Conservation (phyloP, 1,140 invertebrate genomes). For the Bombus cullumanus region DNA sequence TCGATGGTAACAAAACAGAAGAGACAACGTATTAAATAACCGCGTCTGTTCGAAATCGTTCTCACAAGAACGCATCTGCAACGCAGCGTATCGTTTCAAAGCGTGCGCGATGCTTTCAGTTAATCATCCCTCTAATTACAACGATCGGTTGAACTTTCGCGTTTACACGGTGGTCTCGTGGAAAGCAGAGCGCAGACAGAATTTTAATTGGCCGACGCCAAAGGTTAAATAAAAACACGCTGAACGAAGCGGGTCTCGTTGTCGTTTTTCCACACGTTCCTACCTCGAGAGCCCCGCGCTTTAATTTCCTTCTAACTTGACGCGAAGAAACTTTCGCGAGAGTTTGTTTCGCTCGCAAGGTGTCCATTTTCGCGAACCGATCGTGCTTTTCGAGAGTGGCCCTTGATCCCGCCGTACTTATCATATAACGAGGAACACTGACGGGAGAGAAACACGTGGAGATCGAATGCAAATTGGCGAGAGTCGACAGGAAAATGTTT, state of each 20-base stretch:
- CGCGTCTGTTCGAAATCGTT: not conserved
- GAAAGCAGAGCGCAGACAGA: not conserved
- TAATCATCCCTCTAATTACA: slow-evolving; percentile 21
- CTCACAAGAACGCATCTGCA: not conserved
- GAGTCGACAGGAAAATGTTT: not conserved
- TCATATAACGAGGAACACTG: not conserved
- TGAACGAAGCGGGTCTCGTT: slow-evolving; percentile 19
- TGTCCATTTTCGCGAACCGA: not conserved
- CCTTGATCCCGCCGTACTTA: not conserved
- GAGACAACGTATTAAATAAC: not conserved
- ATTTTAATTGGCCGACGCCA: slow-evolving; percentile 34
- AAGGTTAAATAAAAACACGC: slow-evolving; percentile 14
- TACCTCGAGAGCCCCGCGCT: not conserved
- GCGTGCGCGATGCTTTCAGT: not conserved
- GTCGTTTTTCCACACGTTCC: slow-evolving; percentile 11
- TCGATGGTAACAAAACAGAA: not conserved
- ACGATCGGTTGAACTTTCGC: slow-evolving; percentile 10
- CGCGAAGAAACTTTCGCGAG: slow-evolving; percentile 19
- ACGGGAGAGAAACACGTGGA: not conserved
- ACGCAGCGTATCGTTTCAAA: not conserved
- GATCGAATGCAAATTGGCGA: not conserved
- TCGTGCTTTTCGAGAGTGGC: not conserved
- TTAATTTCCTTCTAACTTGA: slow-evolving; percentile 36
- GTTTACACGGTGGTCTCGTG: not conserved
- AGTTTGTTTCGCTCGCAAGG: not conserved